These are phyloP conservation scores for Heliconius ismenius DNA, from an alignment of 2,888 invertebrate species.

Conservation along the genomic window DNA sequence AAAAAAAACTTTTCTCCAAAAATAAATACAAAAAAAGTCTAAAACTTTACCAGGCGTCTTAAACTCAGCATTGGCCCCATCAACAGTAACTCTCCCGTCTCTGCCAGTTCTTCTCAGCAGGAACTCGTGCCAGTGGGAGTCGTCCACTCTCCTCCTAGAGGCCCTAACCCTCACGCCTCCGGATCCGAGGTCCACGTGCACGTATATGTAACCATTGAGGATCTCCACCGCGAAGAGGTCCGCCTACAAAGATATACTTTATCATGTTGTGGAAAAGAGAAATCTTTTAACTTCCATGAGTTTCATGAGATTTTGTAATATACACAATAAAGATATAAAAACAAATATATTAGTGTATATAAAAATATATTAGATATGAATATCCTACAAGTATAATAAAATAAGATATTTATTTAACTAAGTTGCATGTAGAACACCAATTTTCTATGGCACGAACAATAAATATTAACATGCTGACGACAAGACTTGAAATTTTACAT, in stretches of 20 bases:
- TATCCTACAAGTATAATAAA: background rate
- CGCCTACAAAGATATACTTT: slow-evolving; percentile 78
- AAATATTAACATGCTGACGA: background rate
- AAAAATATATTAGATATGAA: background rate
- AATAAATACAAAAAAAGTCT: background rate
- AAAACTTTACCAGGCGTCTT: slow-evolving; percentile 86
- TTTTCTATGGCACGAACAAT: background rate
- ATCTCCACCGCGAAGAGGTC: slow-evolving; percentile 97
- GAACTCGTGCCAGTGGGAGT: slow-evolving; percentile 96
- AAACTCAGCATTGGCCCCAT: slow-evolving; percentile 93
- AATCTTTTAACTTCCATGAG: background rate
- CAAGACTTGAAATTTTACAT: background rate
- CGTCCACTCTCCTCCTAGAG: slow-evolving; percentile 91
- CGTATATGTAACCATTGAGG: slow-evolving; percentile 95
- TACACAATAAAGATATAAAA: background rate
- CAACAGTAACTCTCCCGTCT: slow-evolving; percentile 93
- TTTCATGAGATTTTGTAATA: background rate
- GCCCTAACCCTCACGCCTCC: slow-evolving; percentile 93
- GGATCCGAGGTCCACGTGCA: slow-evolving; percentile 95
- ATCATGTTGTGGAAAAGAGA: background rate
- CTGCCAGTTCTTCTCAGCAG: slow-evolving; percentile 90
- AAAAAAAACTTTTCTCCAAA: too few relatives aligned
- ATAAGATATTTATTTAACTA: background rate
- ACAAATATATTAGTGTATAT: background rate
- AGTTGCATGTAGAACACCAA: background rate